phyloP scores from a whole-genome alignment of 2,888 invertebrate species.

The Desoria tigrina region DNA sequence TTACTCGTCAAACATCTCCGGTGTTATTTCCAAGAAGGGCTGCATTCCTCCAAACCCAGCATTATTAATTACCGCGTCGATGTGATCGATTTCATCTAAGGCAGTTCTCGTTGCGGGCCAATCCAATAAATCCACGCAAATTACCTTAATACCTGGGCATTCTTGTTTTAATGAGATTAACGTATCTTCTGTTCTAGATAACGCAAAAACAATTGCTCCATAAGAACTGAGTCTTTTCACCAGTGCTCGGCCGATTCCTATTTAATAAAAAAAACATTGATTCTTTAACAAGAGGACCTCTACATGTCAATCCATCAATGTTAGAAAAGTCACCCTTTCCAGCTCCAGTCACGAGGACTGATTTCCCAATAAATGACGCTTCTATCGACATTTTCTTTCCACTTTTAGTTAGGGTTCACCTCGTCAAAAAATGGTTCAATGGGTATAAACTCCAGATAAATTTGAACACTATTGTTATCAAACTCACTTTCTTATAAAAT shows the following conservation, averaged over 20 bases:
- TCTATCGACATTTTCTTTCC: constrained; percentile 18
- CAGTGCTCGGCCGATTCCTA: constrained; percentile 68
- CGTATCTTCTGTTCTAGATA: constrained; percentile 70
- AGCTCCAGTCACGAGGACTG: constrained; percentile 82
- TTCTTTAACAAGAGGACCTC: not conserved
- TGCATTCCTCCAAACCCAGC: constrained; percentile 74
- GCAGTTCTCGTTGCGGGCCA: constrained; percentile 72
- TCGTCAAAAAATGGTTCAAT: no score
- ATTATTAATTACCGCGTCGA: constrained; percentile 87
- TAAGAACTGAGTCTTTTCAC: constrained; percentile 24
- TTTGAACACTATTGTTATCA: no score
- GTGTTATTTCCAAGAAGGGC: constrained; percentile 69
- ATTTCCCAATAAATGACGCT: constrained; percentile 69
- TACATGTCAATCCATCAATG: no score
- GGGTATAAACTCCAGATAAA: no score
- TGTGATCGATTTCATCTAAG: constrained; percentile 63
- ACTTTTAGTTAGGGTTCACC: no score
- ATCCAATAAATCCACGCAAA: constrained; percentile 71
- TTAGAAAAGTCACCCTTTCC: constrained; percentile 69
- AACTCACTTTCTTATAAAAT: no score
- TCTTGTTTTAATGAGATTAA: constrained; percentile 66
- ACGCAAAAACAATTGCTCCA: constrained; percentile 71
- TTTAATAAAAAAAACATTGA: constrained; percentile 8
- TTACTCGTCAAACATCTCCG: constrained; percentile 72
- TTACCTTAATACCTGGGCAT: constrained; percentile 64